Evolutionary conservation across 2,888 invertebrate genomes (phyloP), one percentile per base, ranked within the genome.

Genomic region (Odontothrips loti): DNA sequence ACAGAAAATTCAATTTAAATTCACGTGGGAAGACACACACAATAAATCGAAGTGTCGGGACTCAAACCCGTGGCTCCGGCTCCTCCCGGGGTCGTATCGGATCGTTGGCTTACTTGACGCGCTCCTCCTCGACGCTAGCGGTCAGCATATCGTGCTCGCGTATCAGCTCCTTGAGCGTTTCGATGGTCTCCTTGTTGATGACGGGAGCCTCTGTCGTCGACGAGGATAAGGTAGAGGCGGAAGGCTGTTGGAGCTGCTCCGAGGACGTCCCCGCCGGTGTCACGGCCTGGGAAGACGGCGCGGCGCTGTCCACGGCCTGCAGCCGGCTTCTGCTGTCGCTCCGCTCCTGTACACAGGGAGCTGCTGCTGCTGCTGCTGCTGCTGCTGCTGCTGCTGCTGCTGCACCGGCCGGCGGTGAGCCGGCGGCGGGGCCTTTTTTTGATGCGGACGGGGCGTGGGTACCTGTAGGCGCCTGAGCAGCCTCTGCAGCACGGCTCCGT

Each of bases 241-340:
- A 82, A 82, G 48, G 82, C 80, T 0, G 84, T 80, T 20, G 82
- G 82, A 3, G 82, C 82, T 23, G 82, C 82, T 1, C 82, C 79
- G 11, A 81, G n/a, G 80, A 47, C 80, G 81, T 1, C 84, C 84
- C 27, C 84, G 83, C 0, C 83, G 80, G 20, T 79, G 80, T 0
- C 81, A 80, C 0, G 84, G 83, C 0, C 83, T 23, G 82, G 80
- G 27, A 83, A 84, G 27, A 82, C 83, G 47, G 81, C 29, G 83
- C 83, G 43, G 80, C 82, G 43, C 83, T 83, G 47, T 80, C 81
- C 29, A 82, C 47, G 75, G 83, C 79, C 80, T 82, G 79, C 79
- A 82, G 82, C 80, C 82, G 51, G 8, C 68, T 75, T 23, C 11
- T 12, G 68, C 68, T 27, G 68, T 27, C 68, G 23, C 27, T 9